These are phyloP conservation scores for Clarias magur DNA, from an alignment of 2,113 vertebrate genomes.

Conservation along the genomic window DNA sequence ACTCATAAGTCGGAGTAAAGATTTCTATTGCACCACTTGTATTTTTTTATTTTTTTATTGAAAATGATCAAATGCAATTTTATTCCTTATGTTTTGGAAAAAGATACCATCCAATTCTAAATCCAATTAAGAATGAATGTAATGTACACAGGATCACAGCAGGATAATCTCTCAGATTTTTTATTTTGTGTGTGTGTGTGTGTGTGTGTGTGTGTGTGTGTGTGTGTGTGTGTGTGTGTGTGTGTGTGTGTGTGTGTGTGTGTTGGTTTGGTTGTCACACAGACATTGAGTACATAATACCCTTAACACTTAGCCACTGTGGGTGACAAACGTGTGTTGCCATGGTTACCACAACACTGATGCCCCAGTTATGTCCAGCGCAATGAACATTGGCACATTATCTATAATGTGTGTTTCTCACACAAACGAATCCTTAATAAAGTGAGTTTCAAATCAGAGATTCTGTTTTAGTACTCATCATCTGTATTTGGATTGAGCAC, in stretches of 20 bases:
- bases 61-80: not conserved
- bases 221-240: slow-evolving; percentile 21
- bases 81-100: not conserved
- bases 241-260: not conserved
- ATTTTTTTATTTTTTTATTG: not conserved
- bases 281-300: slow-evolving; percentile 45
- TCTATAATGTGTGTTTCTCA: slow-evolving; percentile 52
- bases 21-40: not conserved
- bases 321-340: slow-evolving; percentile 62
- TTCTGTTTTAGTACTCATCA: not conserved
- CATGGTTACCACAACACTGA: slow-evolving; percentile 74
- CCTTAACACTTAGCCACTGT: slow-evolving; percentile 51
- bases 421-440: slow-evolving; percentile 18
- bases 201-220: slow-evolving; percentile 22
- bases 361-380: slow-evolving; percentile 68
- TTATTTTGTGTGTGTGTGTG: not conserved
- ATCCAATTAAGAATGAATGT: not conserved
- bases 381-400: slow-evolving; percentile 54
- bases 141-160: not conserved
- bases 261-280: slow-evolving; percentile 16
- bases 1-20: not conserved
- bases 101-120: not conserved
- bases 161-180: not conserved
- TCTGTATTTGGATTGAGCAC: not conserved
- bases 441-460: not conserved